Base-by-base conservation (phyloP, 1,140 invertebrate species). In the Drosophila mayri region DNA sequence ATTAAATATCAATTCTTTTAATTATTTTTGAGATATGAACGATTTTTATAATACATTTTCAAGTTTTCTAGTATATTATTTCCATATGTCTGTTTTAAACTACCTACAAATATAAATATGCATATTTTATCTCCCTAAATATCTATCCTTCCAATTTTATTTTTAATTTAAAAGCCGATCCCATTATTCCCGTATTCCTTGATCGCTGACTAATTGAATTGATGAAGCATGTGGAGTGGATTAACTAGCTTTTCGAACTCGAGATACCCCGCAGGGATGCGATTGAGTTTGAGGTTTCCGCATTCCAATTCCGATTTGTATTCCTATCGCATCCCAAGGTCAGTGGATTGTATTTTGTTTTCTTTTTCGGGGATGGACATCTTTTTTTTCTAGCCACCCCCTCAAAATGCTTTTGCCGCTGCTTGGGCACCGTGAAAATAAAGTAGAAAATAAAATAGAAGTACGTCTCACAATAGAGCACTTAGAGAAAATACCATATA, bases 271-370 rank as follows among this genome's bases (percentile, higher is more conserved):
- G 20, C 32, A 2, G 52, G 20, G 40, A 38, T 43, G 49, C 65
- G 65, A 68, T 68, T 72, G 68, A 46, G 41, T 59, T 71, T 72
- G 66, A 72, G 68, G 68, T 72, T 72, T 72, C 52, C 68, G 68
- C 68, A 59, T 72, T 71, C 43, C 43, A 30, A 71, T 58, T 72
- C 1, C 61, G 37, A 58, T 43, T 58, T 32, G 58, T n/a, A 62
- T 35, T 46, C n/a, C 40, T 12, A 44, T n/a, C 28, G 22, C 25
- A 52, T 66, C 14, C 66, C 66, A 70, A 70, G 66, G 66, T 70
- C 66, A 70, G 62, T 67, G 66, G 32, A 66, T 65, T 28, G 63
- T 37, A 28, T 61, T 30, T 44, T n/a, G 12, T 44, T 11, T 22
- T 32, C n/a, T 43, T 64, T 40, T 25, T 43, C 28, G 47, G 47